Evolutionary conservation across 2,797 vertebrate genomes (phyloP), one percentile per base, ranked within the genome.

Genomic region (Cossypha caffra): DNA sequence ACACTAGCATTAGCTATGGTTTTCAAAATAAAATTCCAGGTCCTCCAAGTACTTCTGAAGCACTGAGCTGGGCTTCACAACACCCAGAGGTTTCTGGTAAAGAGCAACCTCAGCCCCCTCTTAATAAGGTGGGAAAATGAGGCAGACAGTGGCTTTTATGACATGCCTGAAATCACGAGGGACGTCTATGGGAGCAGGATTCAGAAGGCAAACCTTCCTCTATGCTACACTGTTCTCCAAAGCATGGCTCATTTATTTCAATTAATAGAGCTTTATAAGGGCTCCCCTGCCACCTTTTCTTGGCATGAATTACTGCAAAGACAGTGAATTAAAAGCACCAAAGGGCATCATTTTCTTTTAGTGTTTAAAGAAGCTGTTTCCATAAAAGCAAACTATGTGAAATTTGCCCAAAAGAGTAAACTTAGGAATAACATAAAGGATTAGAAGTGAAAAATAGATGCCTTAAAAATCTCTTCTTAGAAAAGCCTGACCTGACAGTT

Each of bases 171-270:
- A 94, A 72, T 47, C 92, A 93, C 82, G 8, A 47, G 91, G 81
- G 95, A 73, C 54, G 72, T 58, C 43, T 63, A 3, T 42, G 69
- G 81, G 73, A 94, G 55, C 73, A 66, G 66, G 66, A 95, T 58
- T 88, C 76, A 88, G 81, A 78, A 94, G 82, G 86, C 93, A 95
- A 79, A 77, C 91, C 31, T 93, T 93, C 43, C 86, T 91, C 89
- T 86, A 73, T 78, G 91, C 64, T 40, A 18, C 69, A 66, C 75
- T 93, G 85, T 75, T 95, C 87, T 83, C 89, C 42, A 7, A 86
- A 93, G 73, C 85, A 94, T 64, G 91, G 87, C 71, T 92, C 85
- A 77, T 94, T 96, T 96, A 88, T 96, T 96, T 96, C 94, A 95
- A 96, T 96, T 96, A 95, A 93, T 91, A 81, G 61, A 59, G 54